Base-by-base conservation (phyloP, 1,140 invertebrate genomes). In the Lithobius niger region DNA sequence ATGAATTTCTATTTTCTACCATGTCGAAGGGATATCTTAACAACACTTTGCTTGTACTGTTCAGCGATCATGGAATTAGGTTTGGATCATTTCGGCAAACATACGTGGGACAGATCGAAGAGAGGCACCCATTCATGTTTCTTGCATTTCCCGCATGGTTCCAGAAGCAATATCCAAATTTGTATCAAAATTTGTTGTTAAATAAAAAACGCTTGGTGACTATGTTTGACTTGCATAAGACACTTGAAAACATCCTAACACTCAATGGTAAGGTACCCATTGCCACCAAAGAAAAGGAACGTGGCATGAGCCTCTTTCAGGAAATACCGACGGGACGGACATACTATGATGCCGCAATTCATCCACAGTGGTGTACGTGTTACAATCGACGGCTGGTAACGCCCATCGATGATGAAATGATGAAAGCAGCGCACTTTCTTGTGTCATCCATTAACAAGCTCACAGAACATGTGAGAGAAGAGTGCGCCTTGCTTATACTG, bases 301-400 rank as follows among this genome's bases (percentile, higher is more conserved):
- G 26, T 16, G 54, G 54, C 6, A n/a, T 49, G 22, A 55, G 45
- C 42, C 2, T 55, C 16, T 55, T 49, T 15, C 18, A 21, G 3
- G 10, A 19, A 18, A 26, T 55, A n/a, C 13, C 54, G 2, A 19
- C 18, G 4, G 22, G 61, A 10, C 59, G 72, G 45, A 66, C 66
- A 21, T 74, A 71, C 60, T 56, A 66, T 4, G 51, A 64, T 19
- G 70, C 70, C 0, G 59, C 60, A 3, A 71, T 74, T 22, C 54
- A 66, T 1, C 61, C 64, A 6, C 69, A 73, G 56, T 74, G 67
- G 65, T 74, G 72, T 55, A 62, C 69, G 24, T 74, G 72, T 59
- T 56, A 69, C 27, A 21, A 51, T 4, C 4, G n/a, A n/a, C n/a
- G n/a, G n/a, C n/a, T n/a, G n/a, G n/a, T n/a, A n/a, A n/a, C n/a